Evolutionary conservation across 2,888 invertebrate species (phyloP), one percentile per base, ranked within the genome.

Genomic region (Palloptera scutellata): DNA sequence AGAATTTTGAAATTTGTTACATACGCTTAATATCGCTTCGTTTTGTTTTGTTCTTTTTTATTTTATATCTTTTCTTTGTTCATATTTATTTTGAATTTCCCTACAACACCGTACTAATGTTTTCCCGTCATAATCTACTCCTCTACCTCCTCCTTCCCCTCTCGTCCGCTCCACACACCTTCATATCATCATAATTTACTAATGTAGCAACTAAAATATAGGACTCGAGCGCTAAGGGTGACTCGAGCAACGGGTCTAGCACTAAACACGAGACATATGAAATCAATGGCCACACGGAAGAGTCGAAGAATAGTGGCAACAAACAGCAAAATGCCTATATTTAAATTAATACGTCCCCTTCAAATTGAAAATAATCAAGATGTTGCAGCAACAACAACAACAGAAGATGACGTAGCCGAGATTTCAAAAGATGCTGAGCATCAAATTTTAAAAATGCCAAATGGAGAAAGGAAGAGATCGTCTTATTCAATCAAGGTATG

Each of bases 181-280:
- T 43, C 41, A 30, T 66, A 54, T 62, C 66, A 67, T 63, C 68
- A 61, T 51, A 70, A 73, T 69, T 71, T 77, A 78, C 76, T 79
- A 78, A 79, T 76, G 54, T 75, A 79, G 79, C 72, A 73, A 72
- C 68, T 77, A 76, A 78, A 77, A 77, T 75, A 70, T 75, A 79
- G 78, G 79, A 77, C 79, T 79, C 79, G 78, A 79, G 74, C 79
- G 78, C 61, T 79, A 71, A 76, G 53, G 67, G 66, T 71, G 64
- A 68, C 48, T 48, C 70, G 70, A 52, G 64, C 66, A 30, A 69
- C 67, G 66, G 71, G 70, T n/a, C 67, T 74, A 66, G 72, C 75
- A 19, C 67, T 76, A 59, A 74, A 2, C 30, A 6, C 30, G 30
- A 30, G 30, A 6, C 2, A 6, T 4, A 6, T 30, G 30, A 30